phyloP scores from a whole-genome alignment of 1,140 invertebrate genomes.

The Phthorimaea operculella region DNA sequence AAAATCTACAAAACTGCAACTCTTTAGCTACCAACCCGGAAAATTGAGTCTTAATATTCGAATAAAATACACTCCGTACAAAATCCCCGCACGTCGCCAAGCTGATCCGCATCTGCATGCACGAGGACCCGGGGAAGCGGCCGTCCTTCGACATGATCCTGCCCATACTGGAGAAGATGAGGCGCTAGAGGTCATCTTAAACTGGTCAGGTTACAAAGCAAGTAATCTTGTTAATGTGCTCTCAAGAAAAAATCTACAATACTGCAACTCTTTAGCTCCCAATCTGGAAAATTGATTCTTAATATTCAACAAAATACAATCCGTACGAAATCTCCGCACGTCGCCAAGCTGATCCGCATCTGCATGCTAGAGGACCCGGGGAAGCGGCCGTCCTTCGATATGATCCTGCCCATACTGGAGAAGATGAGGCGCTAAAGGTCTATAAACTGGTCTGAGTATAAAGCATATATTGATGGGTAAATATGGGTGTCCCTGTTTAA shows the following conservation, averaged over 20 bases:
- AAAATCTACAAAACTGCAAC: too few species aligned
- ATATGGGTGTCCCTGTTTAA: too few species aligned
- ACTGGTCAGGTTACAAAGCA: too few species aligned
- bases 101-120: constrained; percentile 98
- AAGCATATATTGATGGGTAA: too few species aligned
- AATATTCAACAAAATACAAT: too few species aligned
- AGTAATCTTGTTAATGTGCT: too few species aligned
- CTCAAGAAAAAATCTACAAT: constrained; percentile 4
- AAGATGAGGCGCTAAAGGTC: constrained; percentile 96
- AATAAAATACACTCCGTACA: constrained; percentile 56
- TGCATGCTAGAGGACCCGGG: constrained; percentile 99
- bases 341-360: constrained; percentile 97
- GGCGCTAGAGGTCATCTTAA: too few species aligned
- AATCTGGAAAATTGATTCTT: constrained; percentile 10
- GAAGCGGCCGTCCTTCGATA: constrained; percentile 97
- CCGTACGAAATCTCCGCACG: too few species aligned
- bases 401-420: constrained; percentile 98
- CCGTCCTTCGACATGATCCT: constrained; percentile 99
- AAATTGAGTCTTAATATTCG: too few species aligned
- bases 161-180: constrained; percentile 99
- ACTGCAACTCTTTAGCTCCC: constrained; percentile 8
- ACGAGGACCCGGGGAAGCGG: constrained; percentile 98
- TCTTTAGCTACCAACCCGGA: too few species aligned
- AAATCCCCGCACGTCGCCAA: constrained; percentile 93
- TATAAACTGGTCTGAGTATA: too few species aligned